These are phyloP conservation scores for Chloropsis hardwickii DNA, from an alignment of 2,113 vertebrate genomes.

Conservation along the genomic window DNA sequence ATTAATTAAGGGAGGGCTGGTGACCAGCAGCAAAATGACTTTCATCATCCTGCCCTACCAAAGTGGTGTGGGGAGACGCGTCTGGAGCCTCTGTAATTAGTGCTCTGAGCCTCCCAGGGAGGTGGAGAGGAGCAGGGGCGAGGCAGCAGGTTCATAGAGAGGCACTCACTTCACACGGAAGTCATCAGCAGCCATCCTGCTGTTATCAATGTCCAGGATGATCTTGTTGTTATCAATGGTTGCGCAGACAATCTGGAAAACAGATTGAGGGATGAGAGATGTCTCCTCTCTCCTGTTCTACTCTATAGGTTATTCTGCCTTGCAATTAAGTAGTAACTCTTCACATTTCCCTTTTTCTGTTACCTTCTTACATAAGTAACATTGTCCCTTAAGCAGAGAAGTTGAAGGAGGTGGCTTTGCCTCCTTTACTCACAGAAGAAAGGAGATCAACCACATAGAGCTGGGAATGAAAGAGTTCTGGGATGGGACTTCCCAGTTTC, in stretches of 20 bases:
- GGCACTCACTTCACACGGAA: slow-evolving; percentile 80
- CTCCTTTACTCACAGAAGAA: background rate
- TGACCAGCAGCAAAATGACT: background rate
- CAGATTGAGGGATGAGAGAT: background rate
- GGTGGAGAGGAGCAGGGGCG: background rate
- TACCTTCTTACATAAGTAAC: background rate
- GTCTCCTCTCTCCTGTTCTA: background rate
- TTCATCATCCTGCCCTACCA: background rate
- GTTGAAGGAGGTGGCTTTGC: background rate
- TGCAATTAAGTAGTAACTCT: background rate
- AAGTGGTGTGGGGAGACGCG: background rate
- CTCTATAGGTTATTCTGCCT: background rate
- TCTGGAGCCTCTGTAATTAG: background rate
- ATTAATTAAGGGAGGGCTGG: background rate
- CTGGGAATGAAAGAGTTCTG: background rate
- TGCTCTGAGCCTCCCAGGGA: background rate
- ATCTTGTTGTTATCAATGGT: slow-evolving; percentile 61
- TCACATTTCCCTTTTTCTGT: background rate
- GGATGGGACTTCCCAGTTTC: background rate
- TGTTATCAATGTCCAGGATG: slow-evolving; percentile 75
- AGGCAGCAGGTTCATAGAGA: background rate
- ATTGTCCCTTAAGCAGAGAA: background rate
- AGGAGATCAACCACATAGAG: background rate
- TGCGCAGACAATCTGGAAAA: slow-evolving; percentile 67
- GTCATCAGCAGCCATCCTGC: slow-evolving; percentile 72